These are phyloP conservation scores for Pharmacophagus antenor DNA, from an alignment of 2,888 invertebrate genomes.

Conservation along the genomic window DNA sequence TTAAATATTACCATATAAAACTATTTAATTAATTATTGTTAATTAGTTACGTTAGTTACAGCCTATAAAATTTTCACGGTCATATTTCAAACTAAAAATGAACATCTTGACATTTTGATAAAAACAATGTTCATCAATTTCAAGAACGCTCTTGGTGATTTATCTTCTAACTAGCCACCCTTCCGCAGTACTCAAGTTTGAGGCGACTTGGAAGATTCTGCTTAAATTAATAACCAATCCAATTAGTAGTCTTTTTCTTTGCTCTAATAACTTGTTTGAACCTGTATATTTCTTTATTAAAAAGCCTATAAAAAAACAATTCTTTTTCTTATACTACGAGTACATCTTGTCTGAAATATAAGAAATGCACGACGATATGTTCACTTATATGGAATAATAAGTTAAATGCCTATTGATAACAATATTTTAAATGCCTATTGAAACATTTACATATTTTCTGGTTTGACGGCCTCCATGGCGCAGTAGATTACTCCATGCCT, in stretches of 20 bases:
- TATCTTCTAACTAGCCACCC: slow-evolving; percentile 22
- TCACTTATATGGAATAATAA: too few relatives aligned
- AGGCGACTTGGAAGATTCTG: slow-evolving; percentile 17
- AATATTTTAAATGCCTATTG: too few relatives aligned
- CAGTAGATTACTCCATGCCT: too few relatives aligned
- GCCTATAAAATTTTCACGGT: background rate
- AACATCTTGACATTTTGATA: slow-evolving; percentile 8
- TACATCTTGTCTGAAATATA: too few relatives aligned
- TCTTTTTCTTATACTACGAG: too few relatives aligned
- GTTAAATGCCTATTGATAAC: too few relatives aligned
- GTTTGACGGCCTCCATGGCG: too few relatives aligned
- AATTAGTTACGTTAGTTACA: background rate
- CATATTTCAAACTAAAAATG: background rate
- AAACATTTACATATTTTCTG: too few relatives aligned
- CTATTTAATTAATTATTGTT: background rate
- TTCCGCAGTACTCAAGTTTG: slow-evolving; percentile 13
- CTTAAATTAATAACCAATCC: slow-evolving; percentile 29
- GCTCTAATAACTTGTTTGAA: background rate
- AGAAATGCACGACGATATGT: too few relatives aligned
- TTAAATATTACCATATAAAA: background rate
- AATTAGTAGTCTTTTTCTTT: slow-evolving; percentile 23
- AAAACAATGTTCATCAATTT: slow-evolving; percentile 22
- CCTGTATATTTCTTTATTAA: background rate
- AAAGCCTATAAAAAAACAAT: too few relatives aligned
- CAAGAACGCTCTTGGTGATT: slow-evolving; percentile 19